These are phyloP conservation scores for Microcebus jonahi DNA, from an alignment of 2,113 vertebrate genomes.

Conservation along the genomic window DNA sequence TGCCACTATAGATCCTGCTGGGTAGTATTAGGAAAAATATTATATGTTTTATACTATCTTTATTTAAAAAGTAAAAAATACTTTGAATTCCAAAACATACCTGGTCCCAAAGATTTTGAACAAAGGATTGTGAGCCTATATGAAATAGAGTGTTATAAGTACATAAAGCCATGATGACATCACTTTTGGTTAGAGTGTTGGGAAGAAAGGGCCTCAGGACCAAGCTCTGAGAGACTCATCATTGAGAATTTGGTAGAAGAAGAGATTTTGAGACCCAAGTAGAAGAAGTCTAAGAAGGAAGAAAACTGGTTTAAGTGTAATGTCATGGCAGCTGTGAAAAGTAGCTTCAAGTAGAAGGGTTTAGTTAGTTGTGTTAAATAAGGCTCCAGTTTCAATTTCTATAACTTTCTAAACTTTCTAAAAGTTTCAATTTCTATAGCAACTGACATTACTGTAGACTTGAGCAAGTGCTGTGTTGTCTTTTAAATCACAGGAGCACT, in stretches of 20 bases:
- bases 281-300: background rate
- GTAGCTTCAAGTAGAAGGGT: background rate
- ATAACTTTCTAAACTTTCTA: background rate
- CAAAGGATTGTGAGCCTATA: background rate
- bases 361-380: background rate
- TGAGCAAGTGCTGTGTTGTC: conserved; percentile 16
- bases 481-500: background rate
- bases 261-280: background rate
- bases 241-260: conserved; percentile 28
- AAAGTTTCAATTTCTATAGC: background rate
- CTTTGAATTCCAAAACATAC: background rate
- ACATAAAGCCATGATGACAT: background rate
- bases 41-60: background rate
- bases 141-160: background rate
- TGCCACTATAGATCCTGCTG: background rate
- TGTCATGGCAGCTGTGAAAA: background rate
- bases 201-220: background rate
- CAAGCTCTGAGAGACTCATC: background rate
- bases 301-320: background rate
- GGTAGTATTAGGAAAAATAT: background rate
- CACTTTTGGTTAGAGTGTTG: background rate
- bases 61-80: conserved; percentile 23
- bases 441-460: background rate
- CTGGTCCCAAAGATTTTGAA: background rate
- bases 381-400: background rate